A percentile compares a stretch with the other conserved stretches of the same genome.
Conservation (phyloP, 2,113 vertebrate species). For the Ornithorhynchus anatinus region DNA sequence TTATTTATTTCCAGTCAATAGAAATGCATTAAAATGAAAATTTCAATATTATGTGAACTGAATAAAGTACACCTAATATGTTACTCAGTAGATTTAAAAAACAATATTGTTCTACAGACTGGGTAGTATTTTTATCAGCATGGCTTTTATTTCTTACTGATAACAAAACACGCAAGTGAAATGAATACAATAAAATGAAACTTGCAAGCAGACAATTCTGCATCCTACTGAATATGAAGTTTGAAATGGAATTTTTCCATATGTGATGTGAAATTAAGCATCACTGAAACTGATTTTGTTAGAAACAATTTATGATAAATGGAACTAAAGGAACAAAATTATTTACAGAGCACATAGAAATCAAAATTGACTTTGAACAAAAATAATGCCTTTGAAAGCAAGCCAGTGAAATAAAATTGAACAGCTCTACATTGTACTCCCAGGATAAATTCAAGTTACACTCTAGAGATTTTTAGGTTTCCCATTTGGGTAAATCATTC, state of each 20-base stretch:
- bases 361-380: not conserved
- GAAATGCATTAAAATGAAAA: conserved; percentile 54
- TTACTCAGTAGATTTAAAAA: conserved; percentile 15
- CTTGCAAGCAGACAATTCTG: conserved; percentile 37
- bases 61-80: conserved; percentile 36
- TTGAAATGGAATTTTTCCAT: conserved; percentile 15
- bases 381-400: not conserved
- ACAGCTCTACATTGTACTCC: not conserved
- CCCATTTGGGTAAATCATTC: not conserved
- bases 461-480: not conserved
- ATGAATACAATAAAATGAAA: conserved; percentile 32
- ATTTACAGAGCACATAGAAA: not conserved
- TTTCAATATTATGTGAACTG: conserved; percentile 28
- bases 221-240: conserved; percentile 7
- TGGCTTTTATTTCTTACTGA: not conserved
- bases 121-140: not conserved
- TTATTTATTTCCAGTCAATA: conserved; percentile 54
- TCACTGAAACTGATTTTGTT: conserved; percentile 22
- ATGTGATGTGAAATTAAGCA: conserved; percentile 15
- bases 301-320: conserved; percentile 17
- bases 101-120: not conserved
- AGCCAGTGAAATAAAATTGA: conserved; percentile 3
- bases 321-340: not conserved
- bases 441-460: not conserved
- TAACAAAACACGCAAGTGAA: conserved; percentile 26